Evolutionary conservation across 92 coral and sea anemone genomes (phyloP), one percentile per base, ranked within the genome.

Genomic region (Porites lobata): DNA sequence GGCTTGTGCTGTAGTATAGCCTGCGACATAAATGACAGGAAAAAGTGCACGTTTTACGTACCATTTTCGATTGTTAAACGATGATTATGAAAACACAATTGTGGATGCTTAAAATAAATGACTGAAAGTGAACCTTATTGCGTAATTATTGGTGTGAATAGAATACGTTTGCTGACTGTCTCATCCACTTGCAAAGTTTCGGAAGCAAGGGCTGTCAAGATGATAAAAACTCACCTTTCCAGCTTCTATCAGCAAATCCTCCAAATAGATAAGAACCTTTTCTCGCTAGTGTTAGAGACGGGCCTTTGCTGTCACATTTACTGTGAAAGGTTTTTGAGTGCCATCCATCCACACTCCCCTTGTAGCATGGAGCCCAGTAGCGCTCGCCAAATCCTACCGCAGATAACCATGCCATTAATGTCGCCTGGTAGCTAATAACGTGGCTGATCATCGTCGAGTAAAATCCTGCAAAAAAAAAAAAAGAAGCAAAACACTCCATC

Each of bases 221-320:
- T 20, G 11, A 1, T 14, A 9, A 68, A 50, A 14, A 4, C 80
- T 85, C 58, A 90, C 93, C 65, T 59, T 82, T 65, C 95, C 95
- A 92, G 79, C 56, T 58, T 0, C 57, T 66, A 20, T 91, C 95
- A 2, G 86, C 61, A n/a, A 92, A 92, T 2, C 92, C 95, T 2
- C 95, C 95, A 73, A 92, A 86, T 8, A 92, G 15, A 8, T 63
- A 53, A 2, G 91, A 81, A 15, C 21, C 86, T 11, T 72, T 77
- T 54, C 95, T 75, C 13, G 80, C 68, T 12, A 92, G 17, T 24
- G 89, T 78, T 15, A 92, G 19, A 0, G 88, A 19, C 14, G 95
- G 93, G 19, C 93, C 93, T 90, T 83, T 86, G 50, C 13, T 66
- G 43, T 66, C 71, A 20, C 93, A 90, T 20, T 75, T 86, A 10